Percentiles rank a stretch among this genome's conserved stretches.
Conservation (phyloP, 1,140 invertebrate genomes). For the Chelonus insularis region DNA sequence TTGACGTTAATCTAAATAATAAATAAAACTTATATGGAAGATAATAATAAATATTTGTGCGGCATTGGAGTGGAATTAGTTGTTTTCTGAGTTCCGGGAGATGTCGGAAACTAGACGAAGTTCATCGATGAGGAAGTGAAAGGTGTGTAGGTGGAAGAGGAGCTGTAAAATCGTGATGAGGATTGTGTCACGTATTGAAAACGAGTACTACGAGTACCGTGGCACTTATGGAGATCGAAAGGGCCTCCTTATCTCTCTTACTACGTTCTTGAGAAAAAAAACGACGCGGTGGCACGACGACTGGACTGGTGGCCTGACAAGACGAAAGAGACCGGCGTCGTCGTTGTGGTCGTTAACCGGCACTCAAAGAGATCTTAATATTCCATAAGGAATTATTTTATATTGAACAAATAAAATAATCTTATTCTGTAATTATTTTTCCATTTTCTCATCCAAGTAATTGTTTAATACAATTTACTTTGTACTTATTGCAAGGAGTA, state of each 20-base stretch:
- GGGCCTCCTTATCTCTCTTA: not conserved
- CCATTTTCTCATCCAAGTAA: no score
- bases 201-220: conserved; percentile 26
- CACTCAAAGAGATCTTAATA: not conserved
- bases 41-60: conserved; percentile 14
- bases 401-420: no score
- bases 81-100: no score
- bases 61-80: no score
- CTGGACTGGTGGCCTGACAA: not conserved
- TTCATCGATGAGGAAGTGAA: conserved; percentile 4
- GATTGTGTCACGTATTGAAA: conserved; percentile 15
- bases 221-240: conserved; percentile 9
- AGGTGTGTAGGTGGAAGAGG: not conserved
- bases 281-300: conserved; percentile 13
- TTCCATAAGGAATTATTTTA: no score
- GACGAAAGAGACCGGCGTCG: conserved; percentile 4
- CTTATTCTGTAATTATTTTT: no score
- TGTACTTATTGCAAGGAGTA: no score
- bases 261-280: conserved; percentile 15
- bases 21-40: no score
- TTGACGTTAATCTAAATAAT: no score
- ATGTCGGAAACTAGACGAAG: not conserved
- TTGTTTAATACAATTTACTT: no score
- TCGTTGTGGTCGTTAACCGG: conserved; percentile 9
- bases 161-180: conserved; percentile 23